Percentiles rank a stretch among this genome's conserved stretches.
These are phyloP conservation scores for Mirounga angustirostris DNA, from an alignment of 2,113 vertebrate species.

Conservation along the genomic window DNA sequence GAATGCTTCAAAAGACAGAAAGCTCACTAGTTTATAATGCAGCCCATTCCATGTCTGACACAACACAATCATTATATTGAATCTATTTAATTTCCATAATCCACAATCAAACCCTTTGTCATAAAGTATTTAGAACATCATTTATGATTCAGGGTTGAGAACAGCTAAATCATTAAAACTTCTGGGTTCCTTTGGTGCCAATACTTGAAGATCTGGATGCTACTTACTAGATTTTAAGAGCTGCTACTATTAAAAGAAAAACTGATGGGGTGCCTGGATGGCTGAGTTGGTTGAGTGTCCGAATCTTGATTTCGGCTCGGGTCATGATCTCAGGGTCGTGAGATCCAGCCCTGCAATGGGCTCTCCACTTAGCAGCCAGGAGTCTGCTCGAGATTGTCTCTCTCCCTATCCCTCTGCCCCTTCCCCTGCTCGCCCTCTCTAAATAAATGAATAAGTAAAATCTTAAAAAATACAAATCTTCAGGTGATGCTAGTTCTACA, in stretches of 20 bases:
- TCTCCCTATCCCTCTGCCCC: neutral
- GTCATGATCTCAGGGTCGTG: neutral
- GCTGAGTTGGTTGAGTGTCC: neutral
- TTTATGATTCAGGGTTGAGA: neutral
- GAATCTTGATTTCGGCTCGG: neutral
- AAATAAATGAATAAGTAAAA: too few relatives aligned
- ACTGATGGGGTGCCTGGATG: neutral
- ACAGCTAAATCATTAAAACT: neutral
- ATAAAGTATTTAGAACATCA: neutral
- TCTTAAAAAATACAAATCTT: neutral
- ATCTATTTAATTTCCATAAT: slow-evolving; percentile 22
- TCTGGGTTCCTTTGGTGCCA: neutral
- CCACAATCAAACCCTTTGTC: neutral
- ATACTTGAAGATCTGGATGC: neutral
- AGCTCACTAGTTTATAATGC: neutral
- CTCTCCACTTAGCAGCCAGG: neutral
- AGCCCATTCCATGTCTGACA: neutral
- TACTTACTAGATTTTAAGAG: neutral
- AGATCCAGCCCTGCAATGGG: neutral
- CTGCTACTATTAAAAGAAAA: neutral
- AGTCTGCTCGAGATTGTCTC: neutral
- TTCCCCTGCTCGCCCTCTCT: too few relatives aligned
- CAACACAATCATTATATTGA: neutral
- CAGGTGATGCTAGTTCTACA: neutral
- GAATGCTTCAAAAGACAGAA: neutral